A percentile compares a stretch with the other conserved stretches of the same genome.
phyloP scores from a whole-genome alignment of 2,113 vertebrate genomes.

The Todiramphus saurophagus region DNA sequence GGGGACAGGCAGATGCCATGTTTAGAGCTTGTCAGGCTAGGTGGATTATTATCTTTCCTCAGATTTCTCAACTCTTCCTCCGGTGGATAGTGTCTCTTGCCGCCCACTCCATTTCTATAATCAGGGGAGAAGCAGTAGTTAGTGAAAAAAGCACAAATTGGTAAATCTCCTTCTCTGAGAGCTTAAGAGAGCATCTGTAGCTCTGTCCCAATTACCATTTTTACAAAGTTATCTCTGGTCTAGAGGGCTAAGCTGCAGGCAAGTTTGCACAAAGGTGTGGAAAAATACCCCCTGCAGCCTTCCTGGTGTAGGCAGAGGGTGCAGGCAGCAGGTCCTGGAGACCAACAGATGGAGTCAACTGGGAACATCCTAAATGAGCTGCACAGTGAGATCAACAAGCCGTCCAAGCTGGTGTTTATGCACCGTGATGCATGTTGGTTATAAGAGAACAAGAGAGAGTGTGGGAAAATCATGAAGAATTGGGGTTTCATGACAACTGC shows the following conservation, averaged over 20 bases:
- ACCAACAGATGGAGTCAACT: not conserved
- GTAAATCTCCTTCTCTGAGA: not conserved
- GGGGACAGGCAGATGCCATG: not conserved
- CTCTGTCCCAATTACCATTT: not conserved
- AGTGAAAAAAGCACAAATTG: not conserved
- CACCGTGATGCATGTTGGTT: accelerated
- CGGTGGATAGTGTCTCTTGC: not conserved
- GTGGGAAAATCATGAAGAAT: not conserved
- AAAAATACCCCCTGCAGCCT: not conserved
- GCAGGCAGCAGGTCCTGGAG: not conserved
- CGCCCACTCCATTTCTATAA: not conserved
- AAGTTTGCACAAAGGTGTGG: not conserved
- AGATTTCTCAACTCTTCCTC: not conserved
- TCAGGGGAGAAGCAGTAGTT: not conserved
- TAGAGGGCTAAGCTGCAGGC: not conserved
- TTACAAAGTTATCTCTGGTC: not conserved
- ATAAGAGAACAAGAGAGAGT: not conserved
- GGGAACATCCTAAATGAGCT: not conserved
- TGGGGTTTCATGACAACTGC: not conserved
- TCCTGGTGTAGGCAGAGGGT: not conserved
- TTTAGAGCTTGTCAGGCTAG: not conserved
- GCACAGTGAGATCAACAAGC: accelerated
- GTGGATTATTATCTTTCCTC: not conserved
- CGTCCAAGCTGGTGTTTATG: not conserved
- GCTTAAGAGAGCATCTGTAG: not conserved